A percentile compares a stretch with the other conserved stretches of the same genome.
Evolutionary conservation across 1,140 invertebrate genomes (phyloP).

Genomic region (Propsilocerus akamusi): DNA sequence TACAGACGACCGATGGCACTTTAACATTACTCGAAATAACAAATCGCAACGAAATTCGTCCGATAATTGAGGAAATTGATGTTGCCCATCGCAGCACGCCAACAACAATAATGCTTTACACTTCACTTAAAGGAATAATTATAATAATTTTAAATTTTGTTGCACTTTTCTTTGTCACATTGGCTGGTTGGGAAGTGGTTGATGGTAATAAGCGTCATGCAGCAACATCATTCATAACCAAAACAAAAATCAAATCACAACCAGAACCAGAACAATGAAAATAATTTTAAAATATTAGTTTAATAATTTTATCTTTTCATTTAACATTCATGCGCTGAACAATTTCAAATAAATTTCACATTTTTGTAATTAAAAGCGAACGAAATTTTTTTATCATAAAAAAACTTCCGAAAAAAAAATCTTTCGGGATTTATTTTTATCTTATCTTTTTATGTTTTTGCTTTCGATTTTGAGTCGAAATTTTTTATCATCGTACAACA

Average conservation of each 20-base stretch:
- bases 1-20: neutral
- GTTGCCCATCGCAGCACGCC: neutral
- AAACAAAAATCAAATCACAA: neutral
- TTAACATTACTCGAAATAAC: neutral
- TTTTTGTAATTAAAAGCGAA: neutral
- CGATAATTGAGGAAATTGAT: neutral
- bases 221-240: neutral
- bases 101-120: neutral
- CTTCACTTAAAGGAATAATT: neutral
- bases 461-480: no score
- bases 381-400: neutral
- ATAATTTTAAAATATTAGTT: neutral
- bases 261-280: no score
- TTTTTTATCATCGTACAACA: no score
- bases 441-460: no score
- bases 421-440: no score
- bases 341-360: neutral
- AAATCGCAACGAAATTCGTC: neutral
- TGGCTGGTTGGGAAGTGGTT: neutral
- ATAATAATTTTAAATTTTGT: neutral
- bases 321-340: neutral
- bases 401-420: neutral
- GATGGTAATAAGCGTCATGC: neutral
- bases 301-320: neutral
- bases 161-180: neutral